Conservation (phyloP, 2,888 invertebrate species). For the Polymixis flavicincta region DNA sequence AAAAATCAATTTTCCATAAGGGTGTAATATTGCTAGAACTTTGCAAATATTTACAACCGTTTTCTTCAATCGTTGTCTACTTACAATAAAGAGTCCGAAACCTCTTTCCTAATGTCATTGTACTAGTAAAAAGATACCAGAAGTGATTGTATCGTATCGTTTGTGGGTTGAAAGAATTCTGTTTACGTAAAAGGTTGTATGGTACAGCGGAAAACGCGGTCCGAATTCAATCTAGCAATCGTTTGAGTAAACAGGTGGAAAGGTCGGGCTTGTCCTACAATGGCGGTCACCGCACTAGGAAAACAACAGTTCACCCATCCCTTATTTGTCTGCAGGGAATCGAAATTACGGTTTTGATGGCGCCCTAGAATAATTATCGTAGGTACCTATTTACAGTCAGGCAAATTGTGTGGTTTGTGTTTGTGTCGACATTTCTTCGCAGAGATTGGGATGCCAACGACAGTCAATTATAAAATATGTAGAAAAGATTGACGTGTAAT, state of each 20-base stretch:
- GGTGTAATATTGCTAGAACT: background rate
- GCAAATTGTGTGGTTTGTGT: background rate
- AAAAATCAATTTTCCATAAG: background rate
- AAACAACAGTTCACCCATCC: constrained; percentile 48
- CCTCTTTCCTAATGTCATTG: constrained; percentile 6
- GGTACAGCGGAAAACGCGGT: constrained; percentile 12
- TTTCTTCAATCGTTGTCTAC: constrained; percentile 21
- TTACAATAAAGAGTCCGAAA: constrained; percentile 8
- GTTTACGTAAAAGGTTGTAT: constrained; percentile 28
- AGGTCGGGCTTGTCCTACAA: constrained; percentile 23
- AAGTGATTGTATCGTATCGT: constrained; percentile 27
- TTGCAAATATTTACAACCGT: constrained; percentile 1
- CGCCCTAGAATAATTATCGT: constrained; percentile 26
- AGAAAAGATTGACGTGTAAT: constrained; percentile 4
- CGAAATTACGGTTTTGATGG: constrained; percentile 50
- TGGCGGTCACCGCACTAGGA: constrained; percentile 23
- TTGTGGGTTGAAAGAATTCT: constrained; percentile 31
- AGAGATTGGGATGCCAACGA: background rate
- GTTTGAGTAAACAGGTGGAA: constrained; percentile 62
- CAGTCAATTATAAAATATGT: constrained; percentile 9
- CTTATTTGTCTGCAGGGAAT: constrained; percentile 45
- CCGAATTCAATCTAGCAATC: constrained; percentile 55
- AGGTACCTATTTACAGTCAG: too few species aligned
- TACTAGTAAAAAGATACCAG: constrained; percentile 16
- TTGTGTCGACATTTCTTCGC: background rate